Evolutionary conservation across 2,888 invertebrate genomes (phyloP).

Genomic region (Trimorus sp.): DNA sequence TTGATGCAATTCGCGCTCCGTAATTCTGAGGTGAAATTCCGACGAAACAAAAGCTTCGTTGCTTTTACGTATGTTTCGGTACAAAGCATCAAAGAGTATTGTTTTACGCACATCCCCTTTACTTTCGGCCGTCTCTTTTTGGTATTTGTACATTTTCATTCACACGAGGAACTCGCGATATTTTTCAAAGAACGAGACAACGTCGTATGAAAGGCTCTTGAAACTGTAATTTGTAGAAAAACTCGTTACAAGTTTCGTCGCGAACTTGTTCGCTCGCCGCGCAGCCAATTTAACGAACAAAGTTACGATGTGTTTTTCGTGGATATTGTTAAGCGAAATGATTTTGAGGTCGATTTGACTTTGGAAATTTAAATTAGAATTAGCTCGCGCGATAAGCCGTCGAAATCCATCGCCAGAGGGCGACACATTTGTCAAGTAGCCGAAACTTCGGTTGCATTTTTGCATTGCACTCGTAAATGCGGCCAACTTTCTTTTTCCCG

Average conservation of each 20-base stretch:
- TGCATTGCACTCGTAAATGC: slow-evolving; percentile 16
- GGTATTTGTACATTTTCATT: slow-evolving; percentile 55
- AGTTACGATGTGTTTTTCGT: slow-evolving; percentile 63
- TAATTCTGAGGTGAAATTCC: too few relatives aligned
- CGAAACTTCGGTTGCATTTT: background rate
- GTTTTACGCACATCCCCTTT: slow-evolving; percentile 30
- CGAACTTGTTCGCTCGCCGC: slow-evolving; percentile 43
- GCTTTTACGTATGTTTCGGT: too few relatives aligned
- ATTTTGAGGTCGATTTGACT: slow-evolving; percentile 59
- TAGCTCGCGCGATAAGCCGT: slow-evolving; percentile 10
- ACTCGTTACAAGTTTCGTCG: slow-evolving; percentile 65
- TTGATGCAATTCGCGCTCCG: too few relatives aligned
- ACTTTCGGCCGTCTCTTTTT: slow-evolving; percentile 21
- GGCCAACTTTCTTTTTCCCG: slow-evolving; percentile 27
- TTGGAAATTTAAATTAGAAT: slow-evolving; percentile 51
- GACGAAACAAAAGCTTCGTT: too few relatives aligned
- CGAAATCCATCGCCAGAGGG: background rate
- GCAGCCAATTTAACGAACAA: slow-evolving; percentile 57
- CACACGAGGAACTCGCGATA: slow-evolving; percentile 50
- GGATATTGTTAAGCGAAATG: slow-evolving; percentile 58
- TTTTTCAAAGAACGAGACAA: slow-evolving; percentile 60
- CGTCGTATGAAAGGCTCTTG: slow-evolving; percentile 57
- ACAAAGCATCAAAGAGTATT: slow-evolving; percentile 3
- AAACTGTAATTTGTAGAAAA: slow-evolving; percentile 67
- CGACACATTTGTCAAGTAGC: too few relatives aligned